phyloP scores from a whole-genome alignment of 2,888 invertebrate genomes.

The Clunio marinus region DNA sequence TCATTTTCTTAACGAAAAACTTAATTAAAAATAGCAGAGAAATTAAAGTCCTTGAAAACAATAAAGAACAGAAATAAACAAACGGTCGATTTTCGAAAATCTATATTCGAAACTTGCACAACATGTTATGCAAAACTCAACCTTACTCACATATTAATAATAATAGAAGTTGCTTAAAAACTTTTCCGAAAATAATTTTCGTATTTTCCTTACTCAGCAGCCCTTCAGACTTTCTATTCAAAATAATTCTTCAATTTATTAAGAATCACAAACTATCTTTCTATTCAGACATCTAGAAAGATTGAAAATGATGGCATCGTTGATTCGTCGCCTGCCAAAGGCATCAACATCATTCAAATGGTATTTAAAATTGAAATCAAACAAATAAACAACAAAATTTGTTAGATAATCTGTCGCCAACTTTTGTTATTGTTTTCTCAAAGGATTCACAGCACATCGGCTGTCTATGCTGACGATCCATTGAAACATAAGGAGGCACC shows the following conservation, averaged over 20 bases:
- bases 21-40: background rate
- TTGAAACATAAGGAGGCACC: slow-evolving; percentile 45
- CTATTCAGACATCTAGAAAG: too few relatives aligned
- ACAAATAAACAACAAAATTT: background rate
- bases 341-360: background rate
- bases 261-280: too few relatives aligned
- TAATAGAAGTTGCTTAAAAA: too few relatives aligned
- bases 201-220: too few relatives aligned
- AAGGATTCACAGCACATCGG: slow-evolving; percentile 40
- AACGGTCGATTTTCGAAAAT: too few relatives aligned
- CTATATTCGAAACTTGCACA: too few relatives aligned
- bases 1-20: background rate
- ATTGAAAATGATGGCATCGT: slow-evolving; percentile 19
- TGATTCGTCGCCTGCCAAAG: slow-evolving; percentile 20
- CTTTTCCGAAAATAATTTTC: background rate
- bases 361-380: background rate
- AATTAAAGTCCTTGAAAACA: too few relatives aligned
- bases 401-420: slow-evolving; percentile 21
- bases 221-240: too few relatives aligned
- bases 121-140: too few relatives aligned
- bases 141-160: too few relatives aligned
- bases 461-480: slow-evolving; percentile 40
- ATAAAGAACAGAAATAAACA: too few relatives aligned
- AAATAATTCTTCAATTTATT: too few relatives aligned
- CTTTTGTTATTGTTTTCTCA: background rate